Evolutionary conservation across 1,140 invertebrate species (phyloP).

Genomic region (Sinonovacula constricta): DNA sequence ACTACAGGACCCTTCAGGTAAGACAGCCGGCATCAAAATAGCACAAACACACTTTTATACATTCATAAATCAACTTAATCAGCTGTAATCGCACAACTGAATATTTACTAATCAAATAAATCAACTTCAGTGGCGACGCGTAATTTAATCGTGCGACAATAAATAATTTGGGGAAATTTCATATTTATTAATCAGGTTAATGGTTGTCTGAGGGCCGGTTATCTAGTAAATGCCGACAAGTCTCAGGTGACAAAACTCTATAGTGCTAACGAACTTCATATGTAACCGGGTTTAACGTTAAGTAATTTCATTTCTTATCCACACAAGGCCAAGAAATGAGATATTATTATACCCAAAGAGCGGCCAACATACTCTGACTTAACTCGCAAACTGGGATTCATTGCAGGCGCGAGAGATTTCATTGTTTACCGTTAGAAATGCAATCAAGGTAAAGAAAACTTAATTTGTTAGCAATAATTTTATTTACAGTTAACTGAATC

Average conservation of each 20-base stretch:
- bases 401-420: conserved; percentile 22
- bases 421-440: conserved; percentile 48
- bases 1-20: conserved; percentile 25
- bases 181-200: not conserved
- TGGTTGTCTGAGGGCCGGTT: too few relatives aligned
- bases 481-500: conserved; percentile 49
- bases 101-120: not conserved
- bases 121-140: not conserved
- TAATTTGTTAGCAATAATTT: conserved; percentile 56
- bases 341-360: too few relatives aligned
- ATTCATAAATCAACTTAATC: conserved; percentile 1
- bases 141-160: not conserved
- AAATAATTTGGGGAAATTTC: not conserved
- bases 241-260: too few relatives aligned
- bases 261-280: conserved; percentile 15
- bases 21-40: too few relatives aligned
- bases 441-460: conserved; percentile 36
- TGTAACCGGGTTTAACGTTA: conserved; percentile 43
- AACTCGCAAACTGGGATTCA: conserved; percentile 28
- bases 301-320: conserved; percentile 52
- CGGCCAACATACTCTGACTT: too few relatives aligned
- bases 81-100: too few relatives aligned
- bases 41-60: too few relatives aligned
- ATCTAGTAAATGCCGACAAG: too few relatives aligned
- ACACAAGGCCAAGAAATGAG: conserved; percentile 28